A percentile compares a stretch with the other conserved stretches of the same genome.
Evolutionary conservation across 2,797 vertebrate genomes (phyloP).

Genomic region (Diglossa cyanea): DNA sequence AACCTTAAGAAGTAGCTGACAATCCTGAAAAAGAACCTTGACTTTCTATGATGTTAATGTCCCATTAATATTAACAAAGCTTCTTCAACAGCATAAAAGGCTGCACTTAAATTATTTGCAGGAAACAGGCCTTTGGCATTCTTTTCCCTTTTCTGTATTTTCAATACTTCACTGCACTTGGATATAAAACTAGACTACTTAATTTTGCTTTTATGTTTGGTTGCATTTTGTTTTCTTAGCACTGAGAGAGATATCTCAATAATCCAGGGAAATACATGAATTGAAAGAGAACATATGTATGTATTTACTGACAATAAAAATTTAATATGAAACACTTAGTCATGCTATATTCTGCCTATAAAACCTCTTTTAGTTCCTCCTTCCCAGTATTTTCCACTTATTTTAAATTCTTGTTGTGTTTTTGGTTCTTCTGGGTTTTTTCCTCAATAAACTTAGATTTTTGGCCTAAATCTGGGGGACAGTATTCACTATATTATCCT

Average conservation of each 20-base stretch:
- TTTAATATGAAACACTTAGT: background rate
- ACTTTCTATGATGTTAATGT: background rate
- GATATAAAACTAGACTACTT: background rate
- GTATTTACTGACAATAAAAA: background rate
- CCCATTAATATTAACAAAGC: background rate
- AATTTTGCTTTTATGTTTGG: background rate
- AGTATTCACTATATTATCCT: background rate
- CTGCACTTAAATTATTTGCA: background rate
- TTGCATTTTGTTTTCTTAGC: background rate
- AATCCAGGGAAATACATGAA: background rate
- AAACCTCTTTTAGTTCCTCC: slow-evolving; percentile 3
- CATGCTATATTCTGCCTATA: background rate
- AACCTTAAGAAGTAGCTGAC: background rate
- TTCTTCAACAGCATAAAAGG: background rate
- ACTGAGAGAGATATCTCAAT: background rate
- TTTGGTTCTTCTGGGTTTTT: background rate
- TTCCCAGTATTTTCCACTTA: background rate
- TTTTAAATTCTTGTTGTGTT: background rate
- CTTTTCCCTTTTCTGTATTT: background rate
- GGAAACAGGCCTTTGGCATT: background rate
- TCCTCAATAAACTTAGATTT: background rate
- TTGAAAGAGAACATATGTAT: background rate
- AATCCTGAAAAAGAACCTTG: background rate
- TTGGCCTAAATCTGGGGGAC: background rate
- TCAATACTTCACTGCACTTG: background rate